Conservation (phyloP, 2,113 vertebrate genomes). For the Phyllostomus hastatus region DNA sequence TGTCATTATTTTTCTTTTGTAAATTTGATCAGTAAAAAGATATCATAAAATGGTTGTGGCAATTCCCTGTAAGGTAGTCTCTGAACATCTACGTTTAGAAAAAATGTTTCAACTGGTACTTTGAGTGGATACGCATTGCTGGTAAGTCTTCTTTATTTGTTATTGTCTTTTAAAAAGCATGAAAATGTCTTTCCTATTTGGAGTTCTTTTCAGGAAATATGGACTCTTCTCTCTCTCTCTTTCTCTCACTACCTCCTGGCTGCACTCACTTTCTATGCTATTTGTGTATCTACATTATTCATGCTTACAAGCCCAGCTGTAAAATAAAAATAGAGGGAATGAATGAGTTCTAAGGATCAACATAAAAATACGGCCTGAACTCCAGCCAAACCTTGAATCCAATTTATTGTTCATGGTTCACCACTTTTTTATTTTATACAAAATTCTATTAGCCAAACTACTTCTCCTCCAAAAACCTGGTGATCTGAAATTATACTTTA, state of each 20-base stretch:
- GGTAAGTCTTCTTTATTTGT: constrained; percentile 57
- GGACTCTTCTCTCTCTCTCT: constrained; percentile 49
- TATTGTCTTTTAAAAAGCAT: constrained; percentile 60
- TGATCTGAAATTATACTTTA: constrained; percentile 36
- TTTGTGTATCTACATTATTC: constrained; percentile 75
- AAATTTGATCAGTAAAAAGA: constrained; percentile 22
- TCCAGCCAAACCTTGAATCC: constrained; percentile 60
- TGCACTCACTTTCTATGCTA: constrained; percentile 65
- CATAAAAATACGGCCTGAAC: constrained; percentile 72
- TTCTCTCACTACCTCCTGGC: constrained; percentile 65
- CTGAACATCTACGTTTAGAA: neutral
- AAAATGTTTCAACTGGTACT: constrained; percentile 27
- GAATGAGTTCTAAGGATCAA: constrained; percentile 71
- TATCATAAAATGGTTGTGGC: neutral
- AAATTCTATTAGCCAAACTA: constrained; percentile 54
- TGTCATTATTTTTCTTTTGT: constrained; percentile 36
- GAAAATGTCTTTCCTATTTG: constrained; percentile 62
- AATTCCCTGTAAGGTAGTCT: constrained; percentile 12
- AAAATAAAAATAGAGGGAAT: constrained; percentile 76
- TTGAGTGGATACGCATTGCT: constrained; percentile 1
- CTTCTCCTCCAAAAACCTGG: constrained; percentile 30
- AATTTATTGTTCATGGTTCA: constrained; percentile 36
- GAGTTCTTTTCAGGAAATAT: constrained; percentile 68
- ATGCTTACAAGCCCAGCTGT: constrained; percentile 75
- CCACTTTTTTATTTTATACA: neutral